Evolutionary conservation across 2,888 invertebrate genomes (phyloP).

Genomic region (Cetonia aurata): DNA sequence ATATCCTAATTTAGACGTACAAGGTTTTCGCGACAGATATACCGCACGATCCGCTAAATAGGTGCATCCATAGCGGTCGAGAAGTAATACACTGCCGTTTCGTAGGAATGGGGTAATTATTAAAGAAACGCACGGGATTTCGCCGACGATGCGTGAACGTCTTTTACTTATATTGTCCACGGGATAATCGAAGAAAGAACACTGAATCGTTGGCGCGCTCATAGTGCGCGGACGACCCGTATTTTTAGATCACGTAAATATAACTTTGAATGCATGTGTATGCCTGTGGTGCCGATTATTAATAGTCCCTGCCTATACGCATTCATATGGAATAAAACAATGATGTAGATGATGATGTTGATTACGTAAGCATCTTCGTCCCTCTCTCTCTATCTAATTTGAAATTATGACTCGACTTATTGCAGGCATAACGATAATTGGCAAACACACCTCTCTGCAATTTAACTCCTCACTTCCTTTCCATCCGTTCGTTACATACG

Average conservation of each 20-base stretch:
- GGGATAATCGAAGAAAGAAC: constrained; percentile 38
- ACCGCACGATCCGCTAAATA: constrained; percentile 31
- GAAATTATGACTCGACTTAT: constrained; percentile 22
- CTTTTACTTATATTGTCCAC: constrained; percentile 29
- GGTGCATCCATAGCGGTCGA: constrained; percentile 30
- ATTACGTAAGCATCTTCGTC: constrained; percentile 41
- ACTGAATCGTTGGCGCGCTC: constrained; percentile 42
- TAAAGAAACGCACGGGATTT: constrained; percentile 17
- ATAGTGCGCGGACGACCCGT: constrained; percentile 38
- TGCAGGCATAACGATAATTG: constrained; percentile 16
- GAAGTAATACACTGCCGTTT: not conserved
- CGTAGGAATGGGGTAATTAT: constrained; percentile 17
- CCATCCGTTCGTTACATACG: constrained; percentile 5
- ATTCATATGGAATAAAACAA: constrained; percentile 44
- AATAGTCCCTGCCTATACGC: constrained; percentile 43
- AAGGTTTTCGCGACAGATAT: constrained; percentile 54
- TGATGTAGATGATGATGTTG: constrained; percentile 42
- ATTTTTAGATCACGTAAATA: constrained; percentile 48
- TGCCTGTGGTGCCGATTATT: constrained; percentile 42
- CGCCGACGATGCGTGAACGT: constrained; percentile 4
- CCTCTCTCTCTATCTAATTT: constrained; percentile 22
- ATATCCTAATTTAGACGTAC: constrained; percentile 61
- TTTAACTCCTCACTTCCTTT: constrained; percentile 36
- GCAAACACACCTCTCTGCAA: constrained; percentile 39
- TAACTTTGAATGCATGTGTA: constrained; percentile 46